phyloP scores from a whole-genome alignment of 2,888 invertebrate species.

The Poecilus cupreus region DNA sequence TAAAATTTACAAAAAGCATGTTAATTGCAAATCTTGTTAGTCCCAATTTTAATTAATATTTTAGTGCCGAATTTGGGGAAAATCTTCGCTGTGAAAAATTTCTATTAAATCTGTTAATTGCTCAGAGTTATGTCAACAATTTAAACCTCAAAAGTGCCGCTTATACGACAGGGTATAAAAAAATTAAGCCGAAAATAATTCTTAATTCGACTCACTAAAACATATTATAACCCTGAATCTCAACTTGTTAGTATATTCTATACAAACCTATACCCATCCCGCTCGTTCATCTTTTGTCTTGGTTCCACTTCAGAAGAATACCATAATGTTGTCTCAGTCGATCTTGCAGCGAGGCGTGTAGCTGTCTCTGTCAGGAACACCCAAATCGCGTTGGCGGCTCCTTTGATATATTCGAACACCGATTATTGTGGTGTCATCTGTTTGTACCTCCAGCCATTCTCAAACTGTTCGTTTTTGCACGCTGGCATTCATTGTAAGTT shows the following conservation, averaged over 20 bases:
- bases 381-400: conserved; percentile 72
- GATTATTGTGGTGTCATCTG: conserved; percentile 68
- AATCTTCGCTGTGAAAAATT: background rate
- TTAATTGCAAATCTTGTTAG: too few species aligned
- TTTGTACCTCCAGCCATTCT: conserved; percentile 49
- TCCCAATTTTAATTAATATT: background rate
- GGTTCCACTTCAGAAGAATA: background rate
- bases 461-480: conserved; percentile 48
- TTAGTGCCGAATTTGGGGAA: background rate
- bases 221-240: conserved; percentile 66
- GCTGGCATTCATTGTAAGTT: background rate
- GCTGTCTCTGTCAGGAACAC: conserved; percentile 67
- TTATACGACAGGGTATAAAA: conserved; percentile 50
- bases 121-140: conserved; percentile 55
- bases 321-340: background rate
- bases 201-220: conserved; percentile 57
- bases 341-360: background rate
- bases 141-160: conserved; percentile 52
- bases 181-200: conserved; percentile 49
- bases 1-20: too few species aligned
- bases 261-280: conserved; percentile 64
- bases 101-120: conserved; percentile 46
- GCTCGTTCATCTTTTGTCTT: background rate
- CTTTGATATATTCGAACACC: conserved; percentile 70
- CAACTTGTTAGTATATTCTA: conserved; percentile 69